phyloP scores from a whole-genome alignment of 2,113 vertebrate species.

The Aix galericulata region DNA sequence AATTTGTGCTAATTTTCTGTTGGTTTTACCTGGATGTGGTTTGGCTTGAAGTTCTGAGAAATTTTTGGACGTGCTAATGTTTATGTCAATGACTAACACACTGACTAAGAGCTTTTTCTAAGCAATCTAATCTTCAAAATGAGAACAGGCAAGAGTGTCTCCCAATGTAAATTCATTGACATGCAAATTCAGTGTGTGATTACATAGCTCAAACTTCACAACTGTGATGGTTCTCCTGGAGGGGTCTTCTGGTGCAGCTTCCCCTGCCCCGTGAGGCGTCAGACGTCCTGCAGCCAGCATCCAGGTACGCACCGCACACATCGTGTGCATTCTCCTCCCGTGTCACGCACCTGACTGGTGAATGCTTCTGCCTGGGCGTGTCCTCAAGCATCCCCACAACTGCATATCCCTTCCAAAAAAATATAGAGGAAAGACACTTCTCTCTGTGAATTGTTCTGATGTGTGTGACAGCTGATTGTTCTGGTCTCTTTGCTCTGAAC shows the following conservation, averaged over 20 bases:
- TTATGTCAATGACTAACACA: not conserved
- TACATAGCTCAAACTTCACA: not conserved
- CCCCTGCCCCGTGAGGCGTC: not conserved
- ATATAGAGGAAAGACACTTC: not conserved
- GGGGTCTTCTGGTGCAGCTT: not conserved
- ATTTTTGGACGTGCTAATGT: not conserved
- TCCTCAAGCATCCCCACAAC: not conserved
- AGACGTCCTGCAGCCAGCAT: not conserved
- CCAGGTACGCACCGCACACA: not conserved
- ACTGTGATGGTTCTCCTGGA: not conserved
- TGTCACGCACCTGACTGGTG: accelerated
- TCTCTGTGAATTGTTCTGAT: not conserved
- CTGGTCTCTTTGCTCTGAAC: not conserved
- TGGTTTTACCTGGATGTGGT: not conserved
- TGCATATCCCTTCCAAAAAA: not conserved
- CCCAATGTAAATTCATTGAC: no score
- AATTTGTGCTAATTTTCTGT: not conserved
- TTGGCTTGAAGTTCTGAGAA: not conserved
- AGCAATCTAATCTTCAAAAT: not conserved
- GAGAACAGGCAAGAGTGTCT: not conserved
- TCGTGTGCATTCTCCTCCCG: accelerated
- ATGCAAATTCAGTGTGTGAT: not conserved
- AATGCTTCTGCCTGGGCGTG: not conserved
- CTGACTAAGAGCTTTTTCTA: not conserved
- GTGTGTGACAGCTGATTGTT: not conserved